phyloP scores from a whole-genome alignment of 2,797 vertebrate genomes.

The Parauchenoglanis ngamensis region DNA sequence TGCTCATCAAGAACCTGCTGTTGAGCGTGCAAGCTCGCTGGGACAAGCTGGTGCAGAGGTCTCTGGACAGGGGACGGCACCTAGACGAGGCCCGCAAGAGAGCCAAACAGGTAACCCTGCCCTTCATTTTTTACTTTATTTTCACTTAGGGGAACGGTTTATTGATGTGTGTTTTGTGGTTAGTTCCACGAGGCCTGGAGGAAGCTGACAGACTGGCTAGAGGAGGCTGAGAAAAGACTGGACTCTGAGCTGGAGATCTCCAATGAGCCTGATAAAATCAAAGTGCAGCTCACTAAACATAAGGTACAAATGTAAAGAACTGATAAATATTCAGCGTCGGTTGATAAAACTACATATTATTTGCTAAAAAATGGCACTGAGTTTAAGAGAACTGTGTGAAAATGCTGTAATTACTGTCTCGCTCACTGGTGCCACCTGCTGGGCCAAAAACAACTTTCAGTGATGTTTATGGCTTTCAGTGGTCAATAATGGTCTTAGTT shows the following conservation, averaged over 20 bases:
- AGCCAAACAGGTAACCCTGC: conserved; percentile 88
- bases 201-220: conserved; percentile 95
- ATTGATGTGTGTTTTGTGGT: conserved; percentile 22
- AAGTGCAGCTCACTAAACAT: conserved; percentile 93
- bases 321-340: neutral
- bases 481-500: too few species aligned
- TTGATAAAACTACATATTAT: neutral
- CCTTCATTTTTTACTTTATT: neutral
- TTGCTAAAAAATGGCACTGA: too few species aligned
- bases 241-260: conserved; percentile 97
- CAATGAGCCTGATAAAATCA: conserved; percentile 98
- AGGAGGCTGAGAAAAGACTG: conserved; percentile 93
- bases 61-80: conserved; percentile 90
- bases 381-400: neutral
- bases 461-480: too few species aligned
- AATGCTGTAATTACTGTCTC: neutral
- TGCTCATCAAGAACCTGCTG: conserved; percentile 96
- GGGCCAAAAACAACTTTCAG: neutral
- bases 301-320: conserved; percentile 76
- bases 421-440: conserved; percentile 9
- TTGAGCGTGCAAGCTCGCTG: conserved; percentile 97
- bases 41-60: conserved; percentile 98
- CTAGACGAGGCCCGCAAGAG: conserved; percentile 95
- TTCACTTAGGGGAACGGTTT: neutral
- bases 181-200: conserved; percentile 99